Base-by-base conservation (phyloP, 2,888 invertebrate genomes). In the Drosophila algonquin region DNA sequence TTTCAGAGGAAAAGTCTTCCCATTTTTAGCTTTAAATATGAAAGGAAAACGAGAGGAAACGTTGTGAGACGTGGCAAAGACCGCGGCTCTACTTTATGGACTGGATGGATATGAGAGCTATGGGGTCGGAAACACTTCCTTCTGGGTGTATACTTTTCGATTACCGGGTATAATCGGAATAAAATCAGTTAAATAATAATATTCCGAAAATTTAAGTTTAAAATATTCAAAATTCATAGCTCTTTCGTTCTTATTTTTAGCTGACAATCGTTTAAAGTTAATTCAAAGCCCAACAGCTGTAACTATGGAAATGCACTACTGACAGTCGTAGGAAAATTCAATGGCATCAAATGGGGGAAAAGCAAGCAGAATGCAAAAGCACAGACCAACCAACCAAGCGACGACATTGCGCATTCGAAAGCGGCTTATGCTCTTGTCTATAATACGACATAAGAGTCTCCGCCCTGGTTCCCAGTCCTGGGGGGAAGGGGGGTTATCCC, bases 201-300 rank as follows among this genome's bases (percentile, higher is more conserved):
- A 7, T 0, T 7, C 6, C 2, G 2, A 40, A 14, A 40, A 14
- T 40, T 0, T 14, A 7, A 40, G 2, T 14, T 0, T 14, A 14
- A 40, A n/a, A 40, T 40, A 5, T 5, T 14, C 6, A 40, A 40
- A 3, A 21, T 21, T 21, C 14, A 7, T 2, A 40, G 40, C 7
- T n/a, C n/a, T n/a, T 40, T 70, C 60, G 40, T 67, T 47, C 24
- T 45, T 88, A 80, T 86, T 76, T 82, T 86, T 80, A 82, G 86
- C 69, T 70, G 61, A 68, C 67, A 70, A 71, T 40, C 14, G 21
- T 6, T 14, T 2, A 14, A 14, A 2, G 14, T 2, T 14, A 14
- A 40, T 6, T 14, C 14, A 0, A 6, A 7, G 30, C 50, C 56
- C 63, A 70, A 75, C 63, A 60, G 75, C 69, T 75, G 52, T 75